Conservation (phyloP, 2,888 invertebrate species). For the Epistrophe grossulariae region DNA sequence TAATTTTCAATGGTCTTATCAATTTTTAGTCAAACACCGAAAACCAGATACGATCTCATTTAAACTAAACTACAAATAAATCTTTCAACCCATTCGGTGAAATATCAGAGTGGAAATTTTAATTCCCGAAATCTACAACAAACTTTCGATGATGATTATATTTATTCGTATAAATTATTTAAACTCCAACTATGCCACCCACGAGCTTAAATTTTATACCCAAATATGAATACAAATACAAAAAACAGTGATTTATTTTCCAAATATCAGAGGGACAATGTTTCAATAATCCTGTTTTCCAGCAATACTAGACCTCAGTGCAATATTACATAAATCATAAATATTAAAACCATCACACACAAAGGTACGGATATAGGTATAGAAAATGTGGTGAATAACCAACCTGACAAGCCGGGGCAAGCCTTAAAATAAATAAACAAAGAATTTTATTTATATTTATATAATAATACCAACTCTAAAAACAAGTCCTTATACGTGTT, state of each 20-base stretch:
- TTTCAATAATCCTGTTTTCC: background rate
- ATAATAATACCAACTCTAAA: background rate
- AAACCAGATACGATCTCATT: too few species aligned
- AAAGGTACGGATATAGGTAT: background rate
- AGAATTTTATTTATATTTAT: background rate
- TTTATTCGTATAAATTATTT: too few species aligned
- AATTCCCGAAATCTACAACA: background rate
- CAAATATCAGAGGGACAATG: background rate
- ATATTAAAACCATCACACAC: conserved; percentile 10
- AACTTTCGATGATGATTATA: too few species aligned
- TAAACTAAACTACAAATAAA: too few species aligned
- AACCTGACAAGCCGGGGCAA: background rate
- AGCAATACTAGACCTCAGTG: background rate
- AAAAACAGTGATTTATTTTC: background rate
- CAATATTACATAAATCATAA: conserved; percentile 10
- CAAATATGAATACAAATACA: background rate
- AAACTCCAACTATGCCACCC: background rate
- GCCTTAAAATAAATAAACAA: conserved; percentile 3
- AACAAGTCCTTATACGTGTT: background rate
- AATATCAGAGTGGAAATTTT: too few species aligned
- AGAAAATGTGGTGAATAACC: background rate
- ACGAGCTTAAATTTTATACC: background rate
- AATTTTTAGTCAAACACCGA: too few species aligned
- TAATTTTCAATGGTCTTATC: too few species aligned
- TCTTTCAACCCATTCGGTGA: too few species aligned